A percentile compares a stretch with the other conserved stretches of the same genome.
phyloP scores from a whole-genome alignment of 2,888 invertebrate species.

The Lasioglossum leucozonium region DNA sequence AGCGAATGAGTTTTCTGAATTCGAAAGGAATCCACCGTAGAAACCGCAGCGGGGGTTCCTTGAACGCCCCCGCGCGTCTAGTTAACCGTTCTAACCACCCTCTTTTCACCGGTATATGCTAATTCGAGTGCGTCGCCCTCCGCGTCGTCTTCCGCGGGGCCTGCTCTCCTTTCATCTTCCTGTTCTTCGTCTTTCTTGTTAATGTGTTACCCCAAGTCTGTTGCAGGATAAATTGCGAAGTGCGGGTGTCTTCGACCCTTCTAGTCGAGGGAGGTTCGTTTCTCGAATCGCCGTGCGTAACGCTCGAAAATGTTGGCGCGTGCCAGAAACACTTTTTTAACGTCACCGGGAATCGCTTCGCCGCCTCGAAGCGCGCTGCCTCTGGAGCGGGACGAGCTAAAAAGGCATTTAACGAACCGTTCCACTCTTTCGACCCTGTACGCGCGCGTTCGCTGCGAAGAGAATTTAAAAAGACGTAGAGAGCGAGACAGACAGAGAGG shows the following conservation, averaged over 20 bases:
- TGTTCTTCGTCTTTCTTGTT: conserved; percentile 48
- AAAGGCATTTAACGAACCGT: conserved; percentile 72
- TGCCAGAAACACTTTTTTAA: conserved; percentile 68
- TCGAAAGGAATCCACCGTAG: conserved; percentile 3
- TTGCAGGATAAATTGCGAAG: conserved; percentile 68
- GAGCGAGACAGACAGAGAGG: conserved; percentile 33
- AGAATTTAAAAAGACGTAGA: conserved; percentile 52
- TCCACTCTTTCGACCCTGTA: conserved; percentile 66
- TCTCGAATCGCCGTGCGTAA: conserved; percentile 64
- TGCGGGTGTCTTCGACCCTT: conserved; percentile 62
- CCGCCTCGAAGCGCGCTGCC: conserved; percentile 57
- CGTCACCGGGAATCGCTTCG: conserved; percentile 61
- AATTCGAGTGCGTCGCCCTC: conserved; percentile 44
- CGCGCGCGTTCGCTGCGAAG: conserved; percentile 51
- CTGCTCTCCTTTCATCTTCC: neutral
- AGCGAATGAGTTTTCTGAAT: neutral
- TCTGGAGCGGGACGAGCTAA: conserved; percentile 58
- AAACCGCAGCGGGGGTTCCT: conserved; percentile 22
- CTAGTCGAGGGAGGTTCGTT: conserved; percentile 61
- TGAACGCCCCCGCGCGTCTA: conserved; percentile 25
- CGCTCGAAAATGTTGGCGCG: conserved; percentile 53
- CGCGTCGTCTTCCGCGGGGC: conserved; percentile 31
- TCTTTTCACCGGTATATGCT: conserved; percentile 47
- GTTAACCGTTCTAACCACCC: conserved; percentile 55
- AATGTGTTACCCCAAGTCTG: conserved; percentile 69